Percentiles rank a stretch among this genome's conserved stretches.
Conservation (phyloP, 2,113 vertebrate genomes). For the Papio anubis region DNA sequence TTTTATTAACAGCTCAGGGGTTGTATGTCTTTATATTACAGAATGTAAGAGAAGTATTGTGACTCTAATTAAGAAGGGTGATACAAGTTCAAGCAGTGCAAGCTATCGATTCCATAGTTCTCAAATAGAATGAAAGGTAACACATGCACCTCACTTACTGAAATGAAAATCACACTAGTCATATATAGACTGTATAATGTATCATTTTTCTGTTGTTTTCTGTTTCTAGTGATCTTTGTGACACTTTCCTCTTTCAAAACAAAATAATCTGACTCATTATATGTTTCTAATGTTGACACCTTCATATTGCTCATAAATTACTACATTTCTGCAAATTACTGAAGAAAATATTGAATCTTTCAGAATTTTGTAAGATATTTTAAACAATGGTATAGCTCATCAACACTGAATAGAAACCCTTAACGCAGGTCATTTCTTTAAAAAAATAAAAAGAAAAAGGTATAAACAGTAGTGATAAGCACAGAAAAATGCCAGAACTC, state of each 20-base stretch:
- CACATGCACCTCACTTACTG: neutral
- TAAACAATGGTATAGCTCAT: neutral
- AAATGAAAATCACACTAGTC: neutral
- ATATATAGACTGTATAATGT: neutral
- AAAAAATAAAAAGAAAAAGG: neutral
- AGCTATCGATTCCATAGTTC: neutral
- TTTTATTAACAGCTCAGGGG: neutral
- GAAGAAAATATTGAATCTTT: constrained; percentile 25
- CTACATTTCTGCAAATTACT: neutral
- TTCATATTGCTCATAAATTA: constrained; percentile 12
- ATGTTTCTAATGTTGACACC: neutral
- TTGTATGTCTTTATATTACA: neutral
- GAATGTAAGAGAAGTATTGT: neutral
- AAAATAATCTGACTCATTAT: constrained; percentile 24
- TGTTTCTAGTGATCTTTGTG: neutral
- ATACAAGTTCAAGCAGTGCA: neutral
- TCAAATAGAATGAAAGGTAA: neutral
- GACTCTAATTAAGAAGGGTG: neutral
- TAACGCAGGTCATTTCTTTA: neutral
- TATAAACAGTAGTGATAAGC: neutral
- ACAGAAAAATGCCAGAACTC: neutral
- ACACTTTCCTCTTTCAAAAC: neutral
- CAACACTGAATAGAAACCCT: neutral
- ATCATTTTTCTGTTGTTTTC: neutral
- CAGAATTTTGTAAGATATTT: neutral